Conservation (phyloP, 2,888 invertebrate genomes). For the Atrina japonica region DNA sequence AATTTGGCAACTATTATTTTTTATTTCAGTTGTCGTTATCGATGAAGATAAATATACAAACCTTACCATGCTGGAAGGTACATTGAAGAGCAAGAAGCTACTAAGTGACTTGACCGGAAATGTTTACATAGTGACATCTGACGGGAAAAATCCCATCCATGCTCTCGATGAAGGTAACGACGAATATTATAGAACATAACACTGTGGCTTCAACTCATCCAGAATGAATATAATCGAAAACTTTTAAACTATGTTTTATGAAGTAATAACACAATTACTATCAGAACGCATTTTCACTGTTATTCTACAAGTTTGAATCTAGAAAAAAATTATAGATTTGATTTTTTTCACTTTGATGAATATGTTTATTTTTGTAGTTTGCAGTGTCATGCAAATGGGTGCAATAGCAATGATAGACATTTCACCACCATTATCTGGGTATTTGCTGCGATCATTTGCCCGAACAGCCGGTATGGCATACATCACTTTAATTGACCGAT, state of each 20-base stretch:
- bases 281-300: too few species aligned
- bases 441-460: constrained; percentile 67
- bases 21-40: constrained; percentile 55
- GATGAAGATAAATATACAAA: constrained; percentile 40
- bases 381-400: constrained; percentile 55
- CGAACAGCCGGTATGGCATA: constrained; percentile 67
- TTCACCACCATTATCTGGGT: constrained; percentile 65
- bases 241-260: too few species aligned
- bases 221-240: too few species aligned
- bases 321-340: too few species aligned
- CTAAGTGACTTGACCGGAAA: constrained; percentile 21
- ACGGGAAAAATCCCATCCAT: constrained; percentile 33
- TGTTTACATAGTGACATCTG: constrained; percentile 34
- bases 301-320: too few species aligned
- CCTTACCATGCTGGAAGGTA: constrained; percentile 35
- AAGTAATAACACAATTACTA: too few species aligned
- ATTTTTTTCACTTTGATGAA: too few species aligned
- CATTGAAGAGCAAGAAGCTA: constrained; percentile 38
- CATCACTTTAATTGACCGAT: constrained; percentile 66
- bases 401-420: constrained; percentile 66
- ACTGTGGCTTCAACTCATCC: too few species aligned
- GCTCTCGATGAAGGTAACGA: constrained; percentile 45
- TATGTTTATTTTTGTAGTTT: constrained; percentile 69
- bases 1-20: too few species aligned
- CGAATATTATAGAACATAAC: too few species aligned